phyloP scores from a whole-genome alignment of 2,888 invertebrate species.

The Luffia ferchaultella region DNA sequence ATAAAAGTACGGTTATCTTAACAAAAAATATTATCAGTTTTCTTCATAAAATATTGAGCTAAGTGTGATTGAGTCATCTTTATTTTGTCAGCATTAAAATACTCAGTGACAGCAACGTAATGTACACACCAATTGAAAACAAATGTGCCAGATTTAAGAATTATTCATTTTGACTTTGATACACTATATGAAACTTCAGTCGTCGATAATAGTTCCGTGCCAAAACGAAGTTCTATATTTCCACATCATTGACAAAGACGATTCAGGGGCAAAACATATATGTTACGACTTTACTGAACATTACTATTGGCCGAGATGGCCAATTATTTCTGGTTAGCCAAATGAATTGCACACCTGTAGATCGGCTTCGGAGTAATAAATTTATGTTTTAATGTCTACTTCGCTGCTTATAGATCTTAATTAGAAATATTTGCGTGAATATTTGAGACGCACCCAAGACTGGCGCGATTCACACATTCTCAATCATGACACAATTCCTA shows the following conservation, averaged over 20 bases:
- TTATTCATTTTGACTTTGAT: no score
- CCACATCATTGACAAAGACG: constrained; percentile 45
- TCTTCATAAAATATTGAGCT: no score
- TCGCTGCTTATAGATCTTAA: neutral
- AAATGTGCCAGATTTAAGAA: no score
- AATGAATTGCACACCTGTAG: constrained; percentile 34
- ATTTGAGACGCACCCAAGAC: no score
- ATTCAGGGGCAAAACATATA: constrained; percentile 30
- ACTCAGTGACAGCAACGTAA: no score
- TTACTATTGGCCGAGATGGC: constrained; percentile 38
- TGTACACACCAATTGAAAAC: no score
- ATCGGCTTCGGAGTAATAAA: constrained; percentile 41
- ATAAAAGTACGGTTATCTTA: no score
- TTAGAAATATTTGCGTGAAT: neutral
- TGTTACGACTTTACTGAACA: constrained; percentile 22
- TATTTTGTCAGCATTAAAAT: no score
- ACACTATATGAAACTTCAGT: neutral
- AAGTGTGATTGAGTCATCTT: no score
- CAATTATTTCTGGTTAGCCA: constrained; percentile 34
- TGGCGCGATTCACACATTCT: no score
- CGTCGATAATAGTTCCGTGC: constrained; percentile 26
- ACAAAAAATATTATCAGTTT: no score
- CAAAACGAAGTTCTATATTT: constrained; percentile 46
- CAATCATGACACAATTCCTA: no score
- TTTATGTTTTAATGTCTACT: constrained; percentile 17